These are phyloP conservation scores for Endotricha flammealis DNA, from an alignment of 2,888 invertebrate species.

Conservation along the genomic window DNA sequence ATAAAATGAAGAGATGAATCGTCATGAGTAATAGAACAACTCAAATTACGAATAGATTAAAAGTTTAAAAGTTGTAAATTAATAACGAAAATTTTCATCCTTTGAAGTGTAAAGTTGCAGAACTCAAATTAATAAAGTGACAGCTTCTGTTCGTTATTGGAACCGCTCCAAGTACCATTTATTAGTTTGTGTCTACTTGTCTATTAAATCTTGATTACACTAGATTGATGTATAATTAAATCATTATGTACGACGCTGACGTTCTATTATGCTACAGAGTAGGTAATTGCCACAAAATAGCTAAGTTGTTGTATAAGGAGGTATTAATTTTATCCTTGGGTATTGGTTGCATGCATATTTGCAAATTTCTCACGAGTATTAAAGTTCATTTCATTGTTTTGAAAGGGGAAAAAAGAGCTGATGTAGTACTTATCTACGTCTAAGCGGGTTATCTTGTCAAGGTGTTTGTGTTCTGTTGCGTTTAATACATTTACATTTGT, in stretches of 20 bases:
- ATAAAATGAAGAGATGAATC: too few relatives aligned
- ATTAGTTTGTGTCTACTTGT: background rate
- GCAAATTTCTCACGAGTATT: constrained; percentile 2
- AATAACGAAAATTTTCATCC: background rate
- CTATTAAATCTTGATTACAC: background rate
- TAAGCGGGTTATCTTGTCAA: too few relatives aligned
- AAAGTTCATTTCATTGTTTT: constrained; percentile 1
- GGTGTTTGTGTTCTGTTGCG: too few relatives aligned
- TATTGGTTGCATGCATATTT: background rate
- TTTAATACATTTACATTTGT: too few relatives aligned
- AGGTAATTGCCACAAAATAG: background rate
- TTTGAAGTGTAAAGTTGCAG: constrained; percentile 4
- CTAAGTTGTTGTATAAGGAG: background rate
- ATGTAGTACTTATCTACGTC: background rate
- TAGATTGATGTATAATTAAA: constrained; percentile 6
- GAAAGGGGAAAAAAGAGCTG: background rate
- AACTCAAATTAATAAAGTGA: constrained; percentile 3
- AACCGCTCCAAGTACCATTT: background rate
- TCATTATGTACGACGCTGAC: background rate
- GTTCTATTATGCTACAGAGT: constrained; percentile 1
- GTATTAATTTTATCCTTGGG: constrained; percentile 6
- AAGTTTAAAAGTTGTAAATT: background rate
- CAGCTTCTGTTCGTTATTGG: constrained; percentile 2
- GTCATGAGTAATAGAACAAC: too few relatives aligned
- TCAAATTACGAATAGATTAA: too few relatives aligned